Evolutionary conservation across 2,113 vertebrate genomes (phyloP).

Genomic region (Lagopus leucura): DNA sequence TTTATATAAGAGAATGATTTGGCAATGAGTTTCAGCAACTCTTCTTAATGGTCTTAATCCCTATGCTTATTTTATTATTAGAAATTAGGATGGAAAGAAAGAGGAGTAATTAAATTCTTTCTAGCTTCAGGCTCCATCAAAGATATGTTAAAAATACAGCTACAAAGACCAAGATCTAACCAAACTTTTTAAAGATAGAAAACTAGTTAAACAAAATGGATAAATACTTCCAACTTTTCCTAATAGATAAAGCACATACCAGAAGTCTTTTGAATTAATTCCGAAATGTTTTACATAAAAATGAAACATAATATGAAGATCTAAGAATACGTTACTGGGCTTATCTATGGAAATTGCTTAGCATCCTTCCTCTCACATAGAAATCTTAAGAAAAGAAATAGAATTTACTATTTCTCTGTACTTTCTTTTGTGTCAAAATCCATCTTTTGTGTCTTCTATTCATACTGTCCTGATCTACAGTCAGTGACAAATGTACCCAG

Average conservation of each 20-base stretch:
- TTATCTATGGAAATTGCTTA: conserved; percentile 60
- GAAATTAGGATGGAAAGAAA: conserved; percentile 30
- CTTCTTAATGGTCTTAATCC: conserved; percentile 12
- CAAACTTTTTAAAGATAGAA: conserved; percentile 30
- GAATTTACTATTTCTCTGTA: neutral
- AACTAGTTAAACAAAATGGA: conserved; percentile 50
- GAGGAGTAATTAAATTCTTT: conserved; percentile 31
- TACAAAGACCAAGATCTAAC: conserved; percentile 22
- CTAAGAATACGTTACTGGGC: conserved; percentile 30
- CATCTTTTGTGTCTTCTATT: neutral
- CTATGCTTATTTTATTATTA: conserved; percentile 23
- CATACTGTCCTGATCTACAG: neutral
- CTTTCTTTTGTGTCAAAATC: neutral
- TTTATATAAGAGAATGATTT: neutral
- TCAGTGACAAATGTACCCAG: neutral
- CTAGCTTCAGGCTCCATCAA: conserved; percentile 35
- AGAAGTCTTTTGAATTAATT: conserved; percentile 46
- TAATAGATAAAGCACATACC: conserved; percentile 44
- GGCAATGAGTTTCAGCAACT: neutral
- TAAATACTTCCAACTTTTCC: conserved; percentile 55
- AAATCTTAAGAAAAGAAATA: neutral
- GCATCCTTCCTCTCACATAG: neutral
- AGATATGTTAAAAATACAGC: conserved; percentile 43
- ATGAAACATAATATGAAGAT: conserved; percentile 37
- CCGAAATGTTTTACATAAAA: conserved; percentile 47